Evolutionary conservation across 2,888 invertebrate species (phyloP).

Genomic region (Celastrina argiolus): DNA sequence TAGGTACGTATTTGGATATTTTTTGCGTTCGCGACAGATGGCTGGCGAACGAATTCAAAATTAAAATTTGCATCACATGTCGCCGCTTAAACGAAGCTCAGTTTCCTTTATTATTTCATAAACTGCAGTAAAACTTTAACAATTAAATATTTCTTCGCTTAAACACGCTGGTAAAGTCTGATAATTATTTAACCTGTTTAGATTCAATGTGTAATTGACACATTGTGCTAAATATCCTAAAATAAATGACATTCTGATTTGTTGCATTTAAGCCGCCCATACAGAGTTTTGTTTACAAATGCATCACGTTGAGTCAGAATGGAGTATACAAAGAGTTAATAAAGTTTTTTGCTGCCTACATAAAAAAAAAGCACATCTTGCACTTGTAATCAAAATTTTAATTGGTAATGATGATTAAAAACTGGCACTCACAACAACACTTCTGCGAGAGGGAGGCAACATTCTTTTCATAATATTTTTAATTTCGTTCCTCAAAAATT

Average conservation of each 20-base stretch:
- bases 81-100: slow-evolving; percentile 20
- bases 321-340: neutral
- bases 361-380: neutral
- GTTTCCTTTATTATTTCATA: slow-evolving; percentile 22
- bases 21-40: slow-evolving; percentile 43
- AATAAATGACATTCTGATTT: too few relatives aligned
- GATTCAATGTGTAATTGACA: too few relatives aligned
- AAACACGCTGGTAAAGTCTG: neutral
- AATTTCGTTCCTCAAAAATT: slow-evolving; percentile 22
- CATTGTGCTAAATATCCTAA: too few relatives aligned
- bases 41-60: slow-evolving; percentile 40
- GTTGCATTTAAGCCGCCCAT: too few relatives aligned
- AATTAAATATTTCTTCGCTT: neutral
- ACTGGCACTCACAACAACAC: neutral
- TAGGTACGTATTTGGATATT: slow-evolving; percentile 31
- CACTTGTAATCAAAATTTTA: neutral
- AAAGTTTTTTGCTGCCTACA: neutral
- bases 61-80: slow-evolving; percentile 39
- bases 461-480: slow-evolving; percentile 2
- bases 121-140: neutral
- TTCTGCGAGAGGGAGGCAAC: neutral
- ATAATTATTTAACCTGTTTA: too few relatives aligned
- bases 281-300: too few relatives aligned
- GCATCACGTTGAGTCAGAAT: too few relatives aligned
- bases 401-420: neutral